Conservation (phyloP, 1,140 invertebrate genomes). For the Periplaneta americana region DNA sequence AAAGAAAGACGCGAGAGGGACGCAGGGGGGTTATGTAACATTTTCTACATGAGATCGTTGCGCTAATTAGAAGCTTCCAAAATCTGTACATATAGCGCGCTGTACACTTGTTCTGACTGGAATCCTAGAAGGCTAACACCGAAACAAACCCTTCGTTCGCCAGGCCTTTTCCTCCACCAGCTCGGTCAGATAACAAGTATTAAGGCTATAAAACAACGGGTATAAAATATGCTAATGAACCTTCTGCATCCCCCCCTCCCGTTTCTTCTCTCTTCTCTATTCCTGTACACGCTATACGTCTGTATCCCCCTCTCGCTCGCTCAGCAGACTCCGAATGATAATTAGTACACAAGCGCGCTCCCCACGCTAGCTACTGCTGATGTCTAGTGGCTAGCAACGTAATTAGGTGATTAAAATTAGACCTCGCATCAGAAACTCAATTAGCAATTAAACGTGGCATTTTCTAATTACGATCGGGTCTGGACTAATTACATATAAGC, state of each 20-base stretch:
- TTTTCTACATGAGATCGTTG: neutral
- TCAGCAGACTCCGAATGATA: slow-evolving; percentile 7
- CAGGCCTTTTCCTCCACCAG: neutral
- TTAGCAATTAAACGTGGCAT: slow-evolving; percentile 59
- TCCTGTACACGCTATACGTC: no score
- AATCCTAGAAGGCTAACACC: neutral
- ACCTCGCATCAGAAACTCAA: slow-evolving; percentile 56
- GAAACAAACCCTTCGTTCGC: neutral
- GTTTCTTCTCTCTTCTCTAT: neutral
- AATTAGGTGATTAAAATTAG: slow-evolving; percentile 59
- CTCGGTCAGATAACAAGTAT: neutral
- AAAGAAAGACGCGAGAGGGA: no score
- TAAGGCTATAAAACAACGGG: slow-evolving; percentile 5
- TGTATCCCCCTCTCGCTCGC: neutral
- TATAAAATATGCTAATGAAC: slow-evolving; percentile 14
- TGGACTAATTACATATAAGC: slow-evolving; percentile 10
- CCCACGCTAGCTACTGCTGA: neutral
- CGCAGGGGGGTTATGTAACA: no score
- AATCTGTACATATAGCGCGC: neutral
- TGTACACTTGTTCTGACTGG: no score
- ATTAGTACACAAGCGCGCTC: slow-evolving; percentile 6
- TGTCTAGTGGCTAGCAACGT: slow-evolving; percentile 42
- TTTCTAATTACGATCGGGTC: slow-evolving; percentile 50
- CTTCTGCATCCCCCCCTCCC: neutral
- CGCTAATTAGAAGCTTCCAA: neutral